Conservation (phyloP, 2,113 vertebrate genomes). For the Campylomormyrus numenius region DNA sequence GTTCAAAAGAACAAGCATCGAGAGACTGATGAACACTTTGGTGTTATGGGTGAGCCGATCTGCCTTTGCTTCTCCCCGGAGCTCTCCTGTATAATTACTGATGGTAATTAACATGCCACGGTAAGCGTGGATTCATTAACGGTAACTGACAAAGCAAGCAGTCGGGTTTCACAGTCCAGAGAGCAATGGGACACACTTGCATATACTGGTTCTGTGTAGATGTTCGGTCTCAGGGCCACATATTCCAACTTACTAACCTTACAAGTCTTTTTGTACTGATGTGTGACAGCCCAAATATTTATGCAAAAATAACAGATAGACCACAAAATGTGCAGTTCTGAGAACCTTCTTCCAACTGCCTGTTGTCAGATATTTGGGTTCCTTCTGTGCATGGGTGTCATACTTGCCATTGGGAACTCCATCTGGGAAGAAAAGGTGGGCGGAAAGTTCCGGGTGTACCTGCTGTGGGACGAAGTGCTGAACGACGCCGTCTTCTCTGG, state of each 20-base stretch:
- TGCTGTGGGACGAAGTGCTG: slow-evolving; percentile 48
- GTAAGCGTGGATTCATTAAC: not conserved
- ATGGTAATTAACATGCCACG: not conserved
- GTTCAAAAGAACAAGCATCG: slow-evolving; percentile 71
- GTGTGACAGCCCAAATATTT: not conserved
- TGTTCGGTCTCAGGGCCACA: not conserved
- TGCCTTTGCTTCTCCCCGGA: not conserved
- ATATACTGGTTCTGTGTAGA: not conserved
- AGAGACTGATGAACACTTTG: slow-evolving; percentile 67
- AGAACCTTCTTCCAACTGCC: not conserved
- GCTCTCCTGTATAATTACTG: slow-evolving; percentile 23
- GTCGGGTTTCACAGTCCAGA: not conserved
- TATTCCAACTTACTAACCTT: not conserved
- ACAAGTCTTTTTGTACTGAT: not conserved
- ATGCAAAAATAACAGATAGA: not conserved
- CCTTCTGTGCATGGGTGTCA: slow-evolving; percentile 62
- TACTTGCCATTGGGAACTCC: slow-evolving; percentile 65
- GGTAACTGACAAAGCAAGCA: not conserved
- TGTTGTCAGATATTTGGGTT: slow-evolving; percentile 67
- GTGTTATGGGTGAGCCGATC: slow-evolving; percentile 66
- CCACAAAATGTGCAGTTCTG: not conserved
- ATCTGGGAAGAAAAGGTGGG: slow-evolving; percentile 63
- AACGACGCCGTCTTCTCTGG: slow-evolving; percentile 58
- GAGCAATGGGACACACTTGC: not conserved
- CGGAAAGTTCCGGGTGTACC: slow-evolving; percentile 49